Base-by-base conservation (phyloP, 2,888 invertebrate genomes). In the Caenorhabditis sinica region DNA sequence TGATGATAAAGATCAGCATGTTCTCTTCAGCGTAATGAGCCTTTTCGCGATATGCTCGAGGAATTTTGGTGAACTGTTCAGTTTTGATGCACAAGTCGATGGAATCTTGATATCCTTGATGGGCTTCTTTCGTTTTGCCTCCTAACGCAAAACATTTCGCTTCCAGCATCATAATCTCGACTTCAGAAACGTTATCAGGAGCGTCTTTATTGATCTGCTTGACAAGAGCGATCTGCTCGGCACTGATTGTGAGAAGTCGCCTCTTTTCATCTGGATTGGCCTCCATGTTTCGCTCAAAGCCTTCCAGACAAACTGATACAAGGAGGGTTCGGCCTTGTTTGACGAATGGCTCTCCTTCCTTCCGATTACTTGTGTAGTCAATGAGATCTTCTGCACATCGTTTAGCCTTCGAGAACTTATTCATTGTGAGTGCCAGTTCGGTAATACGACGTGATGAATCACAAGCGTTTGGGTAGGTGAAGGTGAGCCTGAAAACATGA, bases 361-460 rank as follows among this genome's bases (percentile, higher is more conserved):
- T 53, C n/a, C 61, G 65, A 33, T 28, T 79, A 23, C 33, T 69
- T 15, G 79, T 51, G 63, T 65, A 65, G 15, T 71, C 79, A 20
- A 79, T 53, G n/a, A 72, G 40, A 13, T 72, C 72, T 15, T 79
- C 79, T 23, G 79, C 79, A 25, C 63, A 72, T 20, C 79, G 43
- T 33, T 65, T 63, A 1, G 79, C 79, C 15, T 72, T 65, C 8
- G 65, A 58, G 49, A 72, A 65, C 23, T 72, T 72, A n/a, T 72
- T 72, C 51, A 79, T 63, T 20, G 53, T 23, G 23, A 79, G 20
- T 28, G 63, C 43, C 8, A 43, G 33, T 3, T 79, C 72, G 15
- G 45, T 45, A 9, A 79, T 79, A 8, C 79, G 71, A 23, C 63
- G 69, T 17, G 60, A 56, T 0, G 69, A 63, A 45, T 79, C 79